Evolutionary conservation across 2,888 invertebrate genomes (phyloP), one percentile per base, ranked within the genome.

Genomic region (Entomobrya proxima): DNA sequence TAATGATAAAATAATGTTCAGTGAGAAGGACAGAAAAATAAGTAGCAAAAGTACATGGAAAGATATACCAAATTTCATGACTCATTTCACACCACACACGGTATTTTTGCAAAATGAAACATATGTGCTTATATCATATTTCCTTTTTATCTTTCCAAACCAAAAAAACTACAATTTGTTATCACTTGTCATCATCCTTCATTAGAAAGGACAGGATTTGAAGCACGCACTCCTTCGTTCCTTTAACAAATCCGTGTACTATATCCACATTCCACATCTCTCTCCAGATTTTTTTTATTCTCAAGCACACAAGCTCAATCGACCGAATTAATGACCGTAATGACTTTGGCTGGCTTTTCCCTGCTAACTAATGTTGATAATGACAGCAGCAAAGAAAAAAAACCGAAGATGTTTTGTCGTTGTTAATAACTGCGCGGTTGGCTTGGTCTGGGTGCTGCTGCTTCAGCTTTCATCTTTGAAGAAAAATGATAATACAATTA

Each of bases 271-370:
- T 44, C n/a, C 15, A 2, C 9, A 7, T n/a, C n/a, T n/a, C n/a
- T n/a, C n/a, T 44, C 2, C 2, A 44, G 44, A 2, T 44, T 44
- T 40, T 44, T 44, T 44, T 7, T 55, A 13, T 55, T 55, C 11
- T 27, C 27, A n/a, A n/a, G 21, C 24, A 55, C 21, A 35, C 44
- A 24, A 69, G 69, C 69, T 24, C 69, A 69, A 69, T 69, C 40
- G 44, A 69, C 69, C 44, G 69, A 69, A 69, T 69, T 69, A 69
- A 69, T 69, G 69, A n/a, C 44, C 15, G 9, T 69, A 69, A 69
- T 69, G 69, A 44, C 40, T 32, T 61, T 52, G 24, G 21, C n/a
- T n/a, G n/a, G n/a, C n/a, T n/a, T n/a, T n/a, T n/a, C n/a, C n/a
- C n/a, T n/a, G n/a, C n/a, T n/a, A n/a, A n/a, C n/a, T n/a, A n/a